Evolutionary conservation across 2,888 invertebrate genomes (phyloP).

Genomic region (Ectemnius cavifrons): DNA sequence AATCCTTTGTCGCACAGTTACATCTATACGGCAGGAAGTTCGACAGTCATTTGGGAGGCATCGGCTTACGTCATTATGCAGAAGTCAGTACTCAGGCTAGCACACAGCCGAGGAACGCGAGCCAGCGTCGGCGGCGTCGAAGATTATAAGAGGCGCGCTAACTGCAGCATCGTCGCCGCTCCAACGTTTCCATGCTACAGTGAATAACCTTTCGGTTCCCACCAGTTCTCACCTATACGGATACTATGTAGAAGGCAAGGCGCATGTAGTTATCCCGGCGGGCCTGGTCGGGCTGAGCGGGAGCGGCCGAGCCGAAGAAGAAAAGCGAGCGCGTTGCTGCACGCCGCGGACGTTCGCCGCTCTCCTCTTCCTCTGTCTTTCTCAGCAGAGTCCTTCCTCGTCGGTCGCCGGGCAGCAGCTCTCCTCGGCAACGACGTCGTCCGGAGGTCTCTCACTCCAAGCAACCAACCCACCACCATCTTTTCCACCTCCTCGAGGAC

Average conservation of each 20-base stretch:
- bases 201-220: constrained; percentile 61
- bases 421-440: constrained; percentile 49
- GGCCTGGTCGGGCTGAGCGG: background rate
- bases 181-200: constrained; percentile 55
- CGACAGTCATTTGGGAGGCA: background rate
- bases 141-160: constrained; percentile 30
- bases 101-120: background rate
- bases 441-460: constrained; percentile 37
- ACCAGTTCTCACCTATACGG: constrained; percentile 21
- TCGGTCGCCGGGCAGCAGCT: constrained; percentile 36
- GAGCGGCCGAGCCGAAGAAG: constrained; percentile 42
- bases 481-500: constrained; percentile 34
- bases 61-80: background rate
- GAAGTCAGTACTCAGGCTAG: background rate
- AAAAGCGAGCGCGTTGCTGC: constrained; percentile 42
- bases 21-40: background rate
- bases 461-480: constrained; percentile 36
- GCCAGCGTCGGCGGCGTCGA: background rate
- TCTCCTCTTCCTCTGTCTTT: constrained; percentile 42
- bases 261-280: constrained; percentile 32
- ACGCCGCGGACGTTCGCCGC: constrained; percentile 38
- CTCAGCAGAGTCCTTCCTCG: constrained; percentile 34
- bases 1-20: background rate
- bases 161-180: constrained; percentile 28
- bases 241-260: constrained; percentile 12